These are phyloP conservation scores for Campoletis raptor DNA, from an alignment of 2,888 invertebrate genomes.

Conservation along the genomic window DNA sequence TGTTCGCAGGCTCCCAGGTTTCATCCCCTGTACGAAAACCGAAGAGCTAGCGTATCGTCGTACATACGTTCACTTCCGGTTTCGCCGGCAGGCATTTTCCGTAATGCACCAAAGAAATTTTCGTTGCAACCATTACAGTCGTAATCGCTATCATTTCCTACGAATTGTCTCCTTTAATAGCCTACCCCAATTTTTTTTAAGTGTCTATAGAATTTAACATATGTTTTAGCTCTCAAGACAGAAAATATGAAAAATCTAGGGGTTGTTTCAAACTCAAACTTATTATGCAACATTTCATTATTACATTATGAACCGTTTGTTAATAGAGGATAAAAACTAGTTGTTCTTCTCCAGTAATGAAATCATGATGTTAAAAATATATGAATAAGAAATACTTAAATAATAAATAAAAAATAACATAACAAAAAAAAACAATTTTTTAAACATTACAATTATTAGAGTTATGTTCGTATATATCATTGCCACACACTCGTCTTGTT, in stretches of 20 bases:
- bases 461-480: neutral
- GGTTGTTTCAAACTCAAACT: neutral
- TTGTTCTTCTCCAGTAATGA: neutral
- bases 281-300: neutral
- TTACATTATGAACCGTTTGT: neutral
- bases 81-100: slow-evolving; percentile 39
- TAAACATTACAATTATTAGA: neutral
- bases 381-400: too few species aligned
- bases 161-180: neutral
- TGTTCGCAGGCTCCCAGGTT: neutral
- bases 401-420: too few species aligned
- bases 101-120: slow-evolving; percentile 45
- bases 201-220: neutral
- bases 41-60: slow-evolving; percentile 10
- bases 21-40: slow-evolving; percentile 1
- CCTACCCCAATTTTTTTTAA: neutral
- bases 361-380: neutral
- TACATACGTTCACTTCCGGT: slow-evolving; percentile 15
- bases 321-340: neutral
- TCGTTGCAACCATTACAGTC: slow-evolving; percentile 6
- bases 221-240: neutral
- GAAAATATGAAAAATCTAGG: neutral
- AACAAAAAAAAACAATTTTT: too few species aligned
- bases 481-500: neutral
- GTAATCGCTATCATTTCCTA: neutral